Base-by-base conservation (phyloP, 2,113 vertebrate species). In the Tenrec ecaudatus region DNA sequence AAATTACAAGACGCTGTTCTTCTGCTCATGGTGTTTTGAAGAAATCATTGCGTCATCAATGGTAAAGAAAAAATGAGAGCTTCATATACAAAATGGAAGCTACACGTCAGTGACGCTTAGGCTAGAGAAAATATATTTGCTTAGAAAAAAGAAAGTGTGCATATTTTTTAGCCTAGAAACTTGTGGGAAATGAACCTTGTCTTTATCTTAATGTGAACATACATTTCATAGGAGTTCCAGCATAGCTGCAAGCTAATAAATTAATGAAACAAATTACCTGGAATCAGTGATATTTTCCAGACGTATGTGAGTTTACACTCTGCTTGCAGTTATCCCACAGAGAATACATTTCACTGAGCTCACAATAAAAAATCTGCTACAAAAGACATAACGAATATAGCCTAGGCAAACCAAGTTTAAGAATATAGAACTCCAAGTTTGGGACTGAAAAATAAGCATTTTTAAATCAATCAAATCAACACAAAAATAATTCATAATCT, bases 201-300 rank as follows among this genome's bases (percentile, higher is more conserved):
- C 11, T 53, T 53, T 78, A 86, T 86, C 73, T 86, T 71, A 27
- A 84, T 69, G n/a, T 27, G 79, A 84, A n/a, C 40, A 78, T 88
- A 23, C 19, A 78, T 73, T 62, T 38, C 2, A 71, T 71, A 7
- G 11, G n/a, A 71, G 25, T 82, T 91, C 33, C 2, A 57, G 22
- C 4, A 85, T 19, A 43, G 31, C 8, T 86, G 17, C 20, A 27
- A 53, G 19, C 6, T 87, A 88, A 81, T 31, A 82, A 83, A 91
- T 84, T 66, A 92, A 85, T 85, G 38, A 71, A 79, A 78, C 47
- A 57, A 84, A 62, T 71, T 31, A 83, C 62, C 53, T 83, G 62
- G 62, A 83, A 62, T 16, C 7, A 62, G 57, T 40, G 38, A 79
- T 38, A 71, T 3, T 64, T 17, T 1, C 19, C 25, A 83, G 71